Evolutionary conservation across 2,113 vertebrate species (phyloP), one percentile per base, ranked within the genome.

Genomic region (Pseudolaguvia tuberculata): DNA sequence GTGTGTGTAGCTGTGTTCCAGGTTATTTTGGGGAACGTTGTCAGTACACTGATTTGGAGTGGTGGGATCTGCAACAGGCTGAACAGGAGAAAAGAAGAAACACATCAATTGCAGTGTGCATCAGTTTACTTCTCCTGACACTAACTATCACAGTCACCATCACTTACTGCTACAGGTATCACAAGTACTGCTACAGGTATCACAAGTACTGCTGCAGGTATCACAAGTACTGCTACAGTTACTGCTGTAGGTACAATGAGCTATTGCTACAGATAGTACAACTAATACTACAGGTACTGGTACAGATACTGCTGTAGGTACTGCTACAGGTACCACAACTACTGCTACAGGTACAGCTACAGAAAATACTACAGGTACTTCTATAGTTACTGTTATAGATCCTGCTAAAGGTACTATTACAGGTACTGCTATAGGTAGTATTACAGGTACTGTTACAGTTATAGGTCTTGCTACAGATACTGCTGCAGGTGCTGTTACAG

Each of bases 1-100:
- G 72, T 58, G 66, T 77, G 61, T 53, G 76, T 78, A 97, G 95
- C 73, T 97, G 94, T 63, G 78, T 88, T 0, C 62, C 84, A 0
- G 96, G 96, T 50, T 98, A 87, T 8, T 78, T 94, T 0, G 95
- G 96, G 0, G 93, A 96, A 76, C 89, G 94, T 2, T 96, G 96
- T 82, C 93, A 98, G 87, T 93, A 93, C 90, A 92, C 88, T 1
- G 94, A 97, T 75, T 79, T 96, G 83, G 88, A 92, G 55, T 96
- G 94, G 93, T 93, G 94, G 95, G 93, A 95, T 3, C 88, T 94
- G 76, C 94, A 90, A 68, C 88, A 86, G 0, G 75, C 88, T 0
- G 87, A 91, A 76, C 78, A 83, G 1, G 84, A 90, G 55, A 93
- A 90, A 88, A 90, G 82, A 58, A 83, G 82, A 57, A 90, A 86